Conservation (phyloP, 2,113 vertebrate genomes). For the Taxidea taxus region DNA sequence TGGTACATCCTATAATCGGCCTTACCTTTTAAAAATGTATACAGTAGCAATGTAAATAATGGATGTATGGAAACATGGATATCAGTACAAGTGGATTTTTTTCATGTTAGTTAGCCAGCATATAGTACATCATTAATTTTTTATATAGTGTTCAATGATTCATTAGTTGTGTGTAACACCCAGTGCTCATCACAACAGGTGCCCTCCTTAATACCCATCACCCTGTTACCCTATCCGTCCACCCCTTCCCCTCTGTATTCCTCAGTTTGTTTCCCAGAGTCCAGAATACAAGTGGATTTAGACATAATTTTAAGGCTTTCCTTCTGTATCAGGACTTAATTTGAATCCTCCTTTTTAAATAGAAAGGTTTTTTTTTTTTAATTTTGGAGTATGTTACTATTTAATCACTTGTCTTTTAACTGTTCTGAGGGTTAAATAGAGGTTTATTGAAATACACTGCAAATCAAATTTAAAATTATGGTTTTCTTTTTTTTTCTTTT, state of each 20-base stretch:
- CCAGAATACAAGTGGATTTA: conserved; percentile 56
- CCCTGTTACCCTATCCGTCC: neutral
- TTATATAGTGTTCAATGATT: neutral
- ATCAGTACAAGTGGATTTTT: conserved; percentile 60
- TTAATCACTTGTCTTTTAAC: conserved; percentile 59
- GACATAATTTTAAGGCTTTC: conserved; percentile 61
- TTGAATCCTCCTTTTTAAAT: conserved; percentile 67
- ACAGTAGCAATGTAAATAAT: conserved; percentile 66
- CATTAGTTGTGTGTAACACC: neutral
- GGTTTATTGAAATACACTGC: conserved; percentile 1
- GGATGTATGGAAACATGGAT: conserved; percentile 50
- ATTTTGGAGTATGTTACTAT: neutral
- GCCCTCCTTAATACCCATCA: neutral
- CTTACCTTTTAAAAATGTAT: conserved; percentile 34
- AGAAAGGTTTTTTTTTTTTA: conserved; percentile 47
- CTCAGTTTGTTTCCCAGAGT: neutral
- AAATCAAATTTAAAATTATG: conserved; percentile 46
- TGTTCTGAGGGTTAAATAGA: conserved; percentile 43
- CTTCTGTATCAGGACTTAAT: conserved; percentile 23
- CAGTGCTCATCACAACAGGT: neutral
- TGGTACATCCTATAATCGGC: conserved; percentile 46
- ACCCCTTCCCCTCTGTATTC: neutral
- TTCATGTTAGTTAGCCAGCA: neutral
- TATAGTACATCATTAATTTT: neutral
- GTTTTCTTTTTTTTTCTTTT: neutral